Evolutionary conservation across 2,888 invertebrate species (phyloP).

Genomic region (Oscheius onirici): DNA sequence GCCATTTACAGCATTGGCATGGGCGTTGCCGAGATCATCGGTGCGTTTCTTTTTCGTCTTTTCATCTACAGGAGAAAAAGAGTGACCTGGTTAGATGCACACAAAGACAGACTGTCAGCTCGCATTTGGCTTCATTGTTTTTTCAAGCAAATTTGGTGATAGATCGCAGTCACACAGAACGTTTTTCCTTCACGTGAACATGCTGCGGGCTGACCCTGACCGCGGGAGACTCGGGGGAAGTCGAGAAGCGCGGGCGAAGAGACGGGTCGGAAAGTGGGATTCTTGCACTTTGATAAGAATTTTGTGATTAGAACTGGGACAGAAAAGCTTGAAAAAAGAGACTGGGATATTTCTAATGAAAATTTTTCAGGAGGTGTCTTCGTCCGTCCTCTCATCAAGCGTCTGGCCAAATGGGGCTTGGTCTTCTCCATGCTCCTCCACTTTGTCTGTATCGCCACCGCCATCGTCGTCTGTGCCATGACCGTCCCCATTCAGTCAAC

Average conservation of each 20-base stretch:
- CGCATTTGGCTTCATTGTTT: not conserved
- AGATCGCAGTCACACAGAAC: not conserved
- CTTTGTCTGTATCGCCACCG: constrained; percentile 39
- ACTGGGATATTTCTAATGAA: not conserved
- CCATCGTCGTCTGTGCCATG: constrained; percentile 39
- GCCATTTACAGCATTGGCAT: constrained; percentile 48
- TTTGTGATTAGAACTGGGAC: not conserved
- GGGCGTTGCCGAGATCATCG: constrained; percentile 50
- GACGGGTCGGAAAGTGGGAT: not conserved
- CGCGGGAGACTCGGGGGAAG: not conserved
- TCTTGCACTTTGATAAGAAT: not conserved
- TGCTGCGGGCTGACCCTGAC: constrained; percentile 1
- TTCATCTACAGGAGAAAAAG: not conserved
- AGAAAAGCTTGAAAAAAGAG: not conserved
- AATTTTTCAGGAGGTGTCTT: constrained; percentile 45
- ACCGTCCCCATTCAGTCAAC: constrained; percentile 47
- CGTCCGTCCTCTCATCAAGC: constrained; percentile 45
- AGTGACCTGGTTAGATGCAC: not conserved
- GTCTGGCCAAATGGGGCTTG: constrained; percentile 42
- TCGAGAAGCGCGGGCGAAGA: not conserved
- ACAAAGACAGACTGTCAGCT: not conserved
- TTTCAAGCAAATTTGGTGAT: not conserved
- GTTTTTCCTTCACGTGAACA: constrained; percentile 13
- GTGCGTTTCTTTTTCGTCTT: constrained; percentile 28
- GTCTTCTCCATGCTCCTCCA: constrained; percentile 41